phyloP scores from a whole-genome alignment of 1,140 invertebrate species.

The Hycleus cichorii region DNA sequence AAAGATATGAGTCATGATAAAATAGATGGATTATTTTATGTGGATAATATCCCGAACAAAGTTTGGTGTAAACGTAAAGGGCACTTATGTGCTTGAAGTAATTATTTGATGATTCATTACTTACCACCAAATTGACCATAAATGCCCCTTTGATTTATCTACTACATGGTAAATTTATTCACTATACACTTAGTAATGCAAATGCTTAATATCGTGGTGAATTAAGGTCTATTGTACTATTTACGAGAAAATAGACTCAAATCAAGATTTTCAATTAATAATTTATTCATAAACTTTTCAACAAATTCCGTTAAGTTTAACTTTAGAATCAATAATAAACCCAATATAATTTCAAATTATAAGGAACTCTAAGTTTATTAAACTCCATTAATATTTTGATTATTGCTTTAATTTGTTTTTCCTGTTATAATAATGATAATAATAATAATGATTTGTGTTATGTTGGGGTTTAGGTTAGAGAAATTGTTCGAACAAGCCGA shows the following conservation, averaged over 20 bases:
- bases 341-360: too few relatives aligned
- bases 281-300: slow-evolving; percentile 9
- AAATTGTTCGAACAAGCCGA: slow-evolving; percentile 18
- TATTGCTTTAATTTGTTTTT: too few relatives aligned
- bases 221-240: slow-evolving; percentile 9
- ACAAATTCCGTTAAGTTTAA: slow-evolving; percentile 3
- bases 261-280: slow-evolving; percentile 10
- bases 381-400: too few relatives aligned
- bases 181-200: slow-evolving; percentile 11
- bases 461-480: slow-evolving; percentile 5
- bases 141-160: slow-evolving; percentile 17
- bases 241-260: background rate
- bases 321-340: background rate
- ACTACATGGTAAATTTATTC: slow-evolving; percentile 11
- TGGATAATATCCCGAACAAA: too few relatives aligned
- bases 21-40: too few relatives aligned
- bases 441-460: background rate
- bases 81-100: slow-evolving; percentile 14
- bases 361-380: too few relatives aligned
- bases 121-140: slow-evolving; percentile 11
- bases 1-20: too few relatives aligned
- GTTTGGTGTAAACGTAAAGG: background rate
- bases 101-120: slow-evolving; percentile 18
- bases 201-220: slow-evolving; percentile 10
- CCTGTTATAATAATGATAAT: too few relatives aligned